Base-by-base conservation (phyloP, 2,797 vertebrate species). In the Scleropages formosus region DNA sequence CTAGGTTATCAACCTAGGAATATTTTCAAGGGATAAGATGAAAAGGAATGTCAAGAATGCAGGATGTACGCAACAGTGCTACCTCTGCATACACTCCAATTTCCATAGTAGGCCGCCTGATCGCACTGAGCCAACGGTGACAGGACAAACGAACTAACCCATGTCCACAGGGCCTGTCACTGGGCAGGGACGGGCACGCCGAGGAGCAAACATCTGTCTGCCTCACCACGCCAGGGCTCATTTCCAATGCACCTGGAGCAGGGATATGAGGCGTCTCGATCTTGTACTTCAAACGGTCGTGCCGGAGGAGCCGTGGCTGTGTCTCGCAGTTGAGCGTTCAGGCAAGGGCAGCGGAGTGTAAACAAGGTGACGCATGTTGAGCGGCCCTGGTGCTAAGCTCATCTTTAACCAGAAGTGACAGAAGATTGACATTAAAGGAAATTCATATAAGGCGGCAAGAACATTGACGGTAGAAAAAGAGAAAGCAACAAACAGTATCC, bases 231-330 rank as follows among this genome's bases (percentile, higher is more conserved):
- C 81, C 87, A 89, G 84, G 82, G 86, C 86, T 91, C 89, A 91
- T 91, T 91, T 90, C 87, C 91, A 56, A 89, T 89, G 87, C 88
- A 92, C 91, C 92, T 90, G 87, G 81, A 93, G 91, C 91, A 84
- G 88, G 88, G 85, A 92, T 89, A 91, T 90, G 84, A 84, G 87
- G 87, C 80, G 69, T 87, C 90, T 88, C 85, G 86, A 84, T 90
- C 87, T 89, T 91, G 88, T 87, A 89, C 90, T 89, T 91, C 88
- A 89, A 90, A 92, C 89, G 87, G 89, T 87, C 88, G 85, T 78
- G 86, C 87, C 83, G 83, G 79, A 87, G 83, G 83, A 90, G 87
- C 85, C 81, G 85, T 89, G 85, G 92, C 89, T 6, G 31, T 39
- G 31, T 39, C 6, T 91, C 85, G 87, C 89, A 87, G 92, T 90